Percentiles rank a stretch among this genome's conserved stretches.
These are phyloP conservation scores for Strix uralensis DNA, from an alignment of 2,113 vertebrate genomes.

Conservation along the genomic window DNA sequence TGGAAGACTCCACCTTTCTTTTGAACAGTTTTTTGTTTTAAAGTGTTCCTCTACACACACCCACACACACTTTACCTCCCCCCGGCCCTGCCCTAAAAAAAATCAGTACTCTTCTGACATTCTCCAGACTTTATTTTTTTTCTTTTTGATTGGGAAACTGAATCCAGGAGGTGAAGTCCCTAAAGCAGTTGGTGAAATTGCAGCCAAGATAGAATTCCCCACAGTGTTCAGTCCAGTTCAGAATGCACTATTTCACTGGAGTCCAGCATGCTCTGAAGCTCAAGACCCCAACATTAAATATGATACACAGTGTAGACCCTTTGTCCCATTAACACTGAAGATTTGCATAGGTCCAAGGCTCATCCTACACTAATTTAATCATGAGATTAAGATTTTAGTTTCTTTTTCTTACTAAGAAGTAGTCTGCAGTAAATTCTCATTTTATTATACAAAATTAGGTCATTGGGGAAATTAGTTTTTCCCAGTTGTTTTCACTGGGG, in stretches of 20 bases:
- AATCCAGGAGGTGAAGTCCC: not conserved
- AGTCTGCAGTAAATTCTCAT: not conserved
- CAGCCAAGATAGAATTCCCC: not conserved
- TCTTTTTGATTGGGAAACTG: not conserved
- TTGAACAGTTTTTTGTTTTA: not conserved
- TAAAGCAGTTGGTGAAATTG: not conserved
- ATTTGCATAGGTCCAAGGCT: not conserved
- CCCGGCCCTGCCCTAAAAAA: no score
- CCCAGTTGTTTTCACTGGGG: not conserved
- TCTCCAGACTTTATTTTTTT: not conserved
- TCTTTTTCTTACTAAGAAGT: not conserved
- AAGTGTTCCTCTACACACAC: not conserved
- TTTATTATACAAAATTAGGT: not conserved
- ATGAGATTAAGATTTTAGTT: not conserved
- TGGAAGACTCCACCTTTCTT: not conserved
- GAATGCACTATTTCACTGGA: not conserved
- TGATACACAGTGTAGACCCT: not conserved
- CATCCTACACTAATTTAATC: not conserved
- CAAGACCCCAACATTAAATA: not conserved
- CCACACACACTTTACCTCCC: no score
- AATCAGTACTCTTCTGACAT: not conserved
- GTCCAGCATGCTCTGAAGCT: not conserved
- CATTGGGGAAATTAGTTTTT: not conserved
- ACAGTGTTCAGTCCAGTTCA: not conserved
- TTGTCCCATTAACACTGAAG: not conserved